Evolutionary conservation across 2,888 invertebrate genomes (phyloP).

Genomic region (Lacanobia oleracea): DNA sequence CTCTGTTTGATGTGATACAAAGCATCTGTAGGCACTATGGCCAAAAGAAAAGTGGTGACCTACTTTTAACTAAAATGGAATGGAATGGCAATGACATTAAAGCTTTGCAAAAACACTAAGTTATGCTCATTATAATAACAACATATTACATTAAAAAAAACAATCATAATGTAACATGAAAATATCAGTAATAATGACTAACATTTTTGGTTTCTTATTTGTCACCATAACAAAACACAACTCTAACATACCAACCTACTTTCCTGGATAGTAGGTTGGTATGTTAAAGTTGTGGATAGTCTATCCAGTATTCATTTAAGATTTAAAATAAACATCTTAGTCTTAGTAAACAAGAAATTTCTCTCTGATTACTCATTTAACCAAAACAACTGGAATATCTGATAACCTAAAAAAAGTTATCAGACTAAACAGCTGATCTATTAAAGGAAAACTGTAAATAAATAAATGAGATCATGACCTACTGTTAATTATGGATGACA

Average conservation of each 20-base stretch:
- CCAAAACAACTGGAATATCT: not conserved
- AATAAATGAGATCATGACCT: slow-evolving; percentile 29
- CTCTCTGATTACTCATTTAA: slow-evolving; percentile 3
- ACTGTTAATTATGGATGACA: not conserved
- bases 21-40: not conserved
- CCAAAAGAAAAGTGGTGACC: not conserved
- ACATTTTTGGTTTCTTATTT: no score
- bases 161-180: not conserved
- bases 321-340: not conserved
- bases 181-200: not conserved
- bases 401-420: slow-evolving; percentile 43
- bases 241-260: not conserved
- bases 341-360: slow-evolving; percentile 1
- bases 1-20: not conserved
- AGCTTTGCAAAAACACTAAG: not conserved
- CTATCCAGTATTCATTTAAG: not conserved
- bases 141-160: not conserved
- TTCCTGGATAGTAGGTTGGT: no score
- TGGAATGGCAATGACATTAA: not conserved
- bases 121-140: no score
- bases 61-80: not conserved
- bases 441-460: slow-evolving; percentile 50
- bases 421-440: slow-evolving; percentile 51
- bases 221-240: not conserved
- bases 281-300: no score